These are phyloP conservation scores for Aspidapion aeneum DNA, from an alignment of 2,888 invertebrate species.

Conservation along the genomic window DNA sequence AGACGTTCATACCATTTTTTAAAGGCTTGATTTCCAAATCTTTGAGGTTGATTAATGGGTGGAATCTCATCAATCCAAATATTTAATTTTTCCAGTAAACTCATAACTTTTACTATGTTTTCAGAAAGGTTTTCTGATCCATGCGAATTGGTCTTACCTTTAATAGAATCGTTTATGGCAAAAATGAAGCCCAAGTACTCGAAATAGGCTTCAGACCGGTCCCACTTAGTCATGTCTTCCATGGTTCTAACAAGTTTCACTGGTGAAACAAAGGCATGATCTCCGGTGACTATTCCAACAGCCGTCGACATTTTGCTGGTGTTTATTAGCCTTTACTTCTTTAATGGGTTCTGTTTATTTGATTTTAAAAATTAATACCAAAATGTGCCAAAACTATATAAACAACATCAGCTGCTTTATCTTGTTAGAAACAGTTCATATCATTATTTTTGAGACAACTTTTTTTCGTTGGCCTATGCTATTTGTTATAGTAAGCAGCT, in stretches of 20 bases:
- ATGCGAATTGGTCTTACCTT: slow-evolving; percentile 66
- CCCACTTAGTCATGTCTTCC: slow-evolving; percentile 75
- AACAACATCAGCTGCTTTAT: too few species aligned
- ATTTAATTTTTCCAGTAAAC: slow-evolving; percentile 68
- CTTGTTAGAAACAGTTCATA: too few species aligned
- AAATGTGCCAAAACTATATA: too few species aligned
- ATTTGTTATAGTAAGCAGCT: too few species aligned
- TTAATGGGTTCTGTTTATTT: too few species aligned
- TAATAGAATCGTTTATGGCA: slow-evolving; percentile 81
- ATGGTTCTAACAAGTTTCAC: slow-evolving; percentile 61
- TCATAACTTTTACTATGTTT: slow-evolving; percentile 57
- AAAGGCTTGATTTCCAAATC: slow-evolving; percentile 96
- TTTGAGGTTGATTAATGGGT: slow-evolving; percentile 87
- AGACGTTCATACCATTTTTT: slow-evolving; percentile 75
- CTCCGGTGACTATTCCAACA: slow-evolving; percentile 45
- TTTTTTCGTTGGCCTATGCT: too few species aligned
- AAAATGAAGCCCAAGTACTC: slow-evolving; percentile 86
- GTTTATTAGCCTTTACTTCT: too few species aligned
- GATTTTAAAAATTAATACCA: too few species aligned
- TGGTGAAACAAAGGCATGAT: slow-evolving; percentile 63
- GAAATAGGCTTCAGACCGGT: slow-evolving; percentile 81
- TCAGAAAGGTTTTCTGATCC: slow-evolving; percentile 56
- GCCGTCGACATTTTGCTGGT: too few species aligned
- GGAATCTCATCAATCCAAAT: slow-evolving; percentile 77
- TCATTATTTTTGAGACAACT: too few species aligned